These are phyloP conservation scores for Pangasianodon gigas DNA, from an alignment of 2,113 vertebrate species.

Conservation along the genomic window DNA sequence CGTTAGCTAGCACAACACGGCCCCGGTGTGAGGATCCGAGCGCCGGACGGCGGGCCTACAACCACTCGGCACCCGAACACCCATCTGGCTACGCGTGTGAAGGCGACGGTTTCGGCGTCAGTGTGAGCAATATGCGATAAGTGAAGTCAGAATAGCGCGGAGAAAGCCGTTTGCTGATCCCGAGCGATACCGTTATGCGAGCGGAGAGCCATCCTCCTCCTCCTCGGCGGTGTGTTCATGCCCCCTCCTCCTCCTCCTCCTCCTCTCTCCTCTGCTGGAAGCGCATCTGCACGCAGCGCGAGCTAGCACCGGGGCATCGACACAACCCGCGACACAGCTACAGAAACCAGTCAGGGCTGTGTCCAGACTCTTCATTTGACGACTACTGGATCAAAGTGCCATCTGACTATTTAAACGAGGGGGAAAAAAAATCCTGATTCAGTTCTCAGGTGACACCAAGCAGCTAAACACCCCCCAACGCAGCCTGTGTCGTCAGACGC, in stretches of 20 bases:
- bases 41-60: conserved; percentile 69
- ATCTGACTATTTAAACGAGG: background rate
- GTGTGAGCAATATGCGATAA: background rate
- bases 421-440: background rate
- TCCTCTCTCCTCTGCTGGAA: conserved; percentile 60
- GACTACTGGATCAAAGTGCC: background rate
- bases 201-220: conserved; percentile 65
- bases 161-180: conserved; percentile 34
- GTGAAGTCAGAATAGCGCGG: background rate
- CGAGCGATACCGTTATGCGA: conserved; percentile 64
- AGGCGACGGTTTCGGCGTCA: conserved; percentile 49
- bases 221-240: conserved; percentile 20
- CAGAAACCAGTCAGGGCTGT: background rate
- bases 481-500: conserved; percentile 50
- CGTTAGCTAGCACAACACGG: conserved; percentile 49
- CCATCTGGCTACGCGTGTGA: conserved; percentile 39
- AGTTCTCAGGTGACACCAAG: conserved; percentile 68
- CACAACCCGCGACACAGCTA: background rate
- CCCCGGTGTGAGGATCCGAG: conserved; percentile 60
- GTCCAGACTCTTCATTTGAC: background rate
- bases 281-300: conserved; percentile 68
- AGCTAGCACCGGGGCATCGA: conserved; percentile 41
- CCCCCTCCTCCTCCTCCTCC: conserved; percentile 28
- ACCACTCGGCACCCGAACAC: conserved; percentile 62
- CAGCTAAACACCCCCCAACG: conserved; percentile 61